Evolutionary conservation across 92 coral and sea anemone species (phyloP).

Genomic region (Porites cylindrica): DNA sequence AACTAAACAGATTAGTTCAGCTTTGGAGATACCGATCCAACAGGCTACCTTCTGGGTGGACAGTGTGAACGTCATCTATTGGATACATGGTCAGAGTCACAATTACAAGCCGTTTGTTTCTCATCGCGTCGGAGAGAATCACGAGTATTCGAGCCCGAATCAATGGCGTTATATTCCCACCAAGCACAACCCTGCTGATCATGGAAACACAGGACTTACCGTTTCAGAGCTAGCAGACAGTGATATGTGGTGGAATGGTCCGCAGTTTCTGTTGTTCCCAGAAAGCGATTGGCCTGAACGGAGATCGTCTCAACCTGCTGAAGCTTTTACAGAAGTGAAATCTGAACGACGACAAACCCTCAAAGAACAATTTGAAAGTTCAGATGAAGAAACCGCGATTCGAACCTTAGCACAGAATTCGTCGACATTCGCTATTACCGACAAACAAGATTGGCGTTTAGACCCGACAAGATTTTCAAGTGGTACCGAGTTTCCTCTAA

Average conservation of each 20-base stretch:
- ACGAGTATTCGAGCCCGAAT: conserved; percentile 44
- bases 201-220: conserved; percentile 42
- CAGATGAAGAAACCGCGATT: conserved; percentile 10
- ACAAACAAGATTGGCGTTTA: conserved; percentile 24
- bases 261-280: conserved; percentile 18
- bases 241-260: conserved; percentile 56
- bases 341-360: conserved; percentile 2
- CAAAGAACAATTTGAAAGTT: background rate
- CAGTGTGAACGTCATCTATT: conserved; percentile 52
- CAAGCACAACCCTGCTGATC: conserved; percentile 50
- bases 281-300: conserved; percentile 30
- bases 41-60: conserved; percentile 59
- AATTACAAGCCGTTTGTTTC: conserved; percentile 69
- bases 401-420: background rate
- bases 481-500: conserved; percentile 45
- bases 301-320: background rate
- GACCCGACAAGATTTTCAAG: conserved; percentile 53
- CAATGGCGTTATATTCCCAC: conserved; percentile 69
- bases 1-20: background rate
- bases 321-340: background rate
- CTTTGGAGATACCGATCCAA: conserved; percentile 32
- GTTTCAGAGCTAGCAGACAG: conserved; percentile 8
- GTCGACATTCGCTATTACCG: too few relatives aligned
- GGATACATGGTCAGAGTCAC: conserved; percentile 70
- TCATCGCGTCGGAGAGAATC: conserved; percentile 55